Conservation (phyloP, 2,797 vertebrate species). For the Lepus oiostolus region DNA sequence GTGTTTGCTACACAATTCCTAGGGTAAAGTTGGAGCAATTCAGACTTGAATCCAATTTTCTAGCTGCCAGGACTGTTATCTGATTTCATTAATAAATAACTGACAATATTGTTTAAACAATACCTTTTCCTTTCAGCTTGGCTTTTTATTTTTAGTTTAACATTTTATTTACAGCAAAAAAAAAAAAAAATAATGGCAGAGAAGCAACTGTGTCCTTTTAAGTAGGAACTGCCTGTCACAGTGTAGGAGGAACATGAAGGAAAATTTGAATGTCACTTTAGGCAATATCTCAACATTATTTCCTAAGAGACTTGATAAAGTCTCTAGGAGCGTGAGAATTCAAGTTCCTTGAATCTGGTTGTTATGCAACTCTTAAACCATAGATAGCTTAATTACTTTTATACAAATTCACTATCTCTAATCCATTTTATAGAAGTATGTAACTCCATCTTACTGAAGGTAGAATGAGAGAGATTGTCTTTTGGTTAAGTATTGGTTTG, state of each 20-base stretch:
- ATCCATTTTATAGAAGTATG: neutral
- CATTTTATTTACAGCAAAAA: neutral
- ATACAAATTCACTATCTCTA: neutral
- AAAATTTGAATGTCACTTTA: constrained; percentile 58
- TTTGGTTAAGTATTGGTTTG: constrained; percentile 59
- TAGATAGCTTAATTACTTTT: constrained; percentile 53
- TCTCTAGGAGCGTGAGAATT: constrained; percentile 54
- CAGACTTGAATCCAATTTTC: constrained; percentile 19
- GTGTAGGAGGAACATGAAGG: constrained; percentile 53
- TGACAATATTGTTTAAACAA: neutral
- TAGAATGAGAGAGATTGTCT: constrained; percentile 36
- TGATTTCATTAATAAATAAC: constrained; percentile 37
- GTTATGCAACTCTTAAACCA: neutral
- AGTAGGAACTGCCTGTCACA: constrained; percentile 65
- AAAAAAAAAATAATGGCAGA: constrained; percentile 62
- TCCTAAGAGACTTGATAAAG: constrained; percentile 66
- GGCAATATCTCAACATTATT: constrained; percentile 61
- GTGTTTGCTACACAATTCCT: neutral
- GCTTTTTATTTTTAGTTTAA: constrained; percentile 49
- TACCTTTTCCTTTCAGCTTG: constrained; percentile 59
- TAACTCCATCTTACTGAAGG: neutral
- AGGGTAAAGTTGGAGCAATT: neutral
- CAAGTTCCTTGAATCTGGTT: constrained; percentile 58
- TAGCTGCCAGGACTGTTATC: constrained; percentile 5
- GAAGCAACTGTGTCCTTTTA: constrained; percentile 56